A percentile compares a stretch with the other conserved stretches of the same genome.
Conservation (phyloP, 2,888 invertebrate species). For the Lithosia quadra region DNA sequence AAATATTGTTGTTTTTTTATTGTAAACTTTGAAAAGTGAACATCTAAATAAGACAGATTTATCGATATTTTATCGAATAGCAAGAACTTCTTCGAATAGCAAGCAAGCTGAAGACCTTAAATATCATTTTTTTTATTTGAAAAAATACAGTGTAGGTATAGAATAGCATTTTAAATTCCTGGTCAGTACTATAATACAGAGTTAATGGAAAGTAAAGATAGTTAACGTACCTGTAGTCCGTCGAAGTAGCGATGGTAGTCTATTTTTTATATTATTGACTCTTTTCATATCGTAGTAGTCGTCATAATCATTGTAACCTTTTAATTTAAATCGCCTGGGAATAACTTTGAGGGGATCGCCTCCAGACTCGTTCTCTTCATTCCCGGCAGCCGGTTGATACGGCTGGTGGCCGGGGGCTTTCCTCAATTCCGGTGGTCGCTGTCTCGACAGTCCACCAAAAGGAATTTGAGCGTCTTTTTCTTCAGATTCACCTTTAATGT, state of each 20-base stretch:
- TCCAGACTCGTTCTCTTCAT: constrained; percentile 31
- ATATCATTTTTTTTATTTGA: background rate
- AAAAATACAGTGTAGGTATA: background rate
- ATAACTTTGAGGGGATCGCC: constrained; percentile 4
- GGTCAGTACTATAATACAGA: background rate
- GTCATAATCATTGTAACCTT: constrained; percentile 59
- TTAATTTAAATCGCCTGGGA: constrained; percentile 23
- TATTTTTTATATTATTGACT: constrained; percentile 66
- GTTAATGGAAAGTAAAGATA: background rate
- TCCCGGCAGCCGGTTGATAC: background rate
- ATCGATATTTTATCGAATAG: too few species aligned
- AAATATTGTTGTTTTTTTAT: background rate
- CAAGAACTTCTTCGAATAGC: background rate
- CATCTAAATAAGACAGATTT: background rate
- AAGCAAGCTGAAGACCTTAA: too few species aligned
- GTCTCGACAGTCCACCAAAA: constrained; percentile 2
- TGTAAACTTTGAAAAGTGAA: background rate
- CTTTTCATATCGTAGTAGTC: constrained; percentile 76
- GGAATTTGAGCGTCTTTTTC: constrained; percentile 7
- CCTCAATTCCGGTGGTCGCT: constrained; percentile 7
- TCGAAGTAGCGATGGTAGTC: constrained; percentile 61
- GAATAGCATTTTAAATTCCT: too few species aligned
- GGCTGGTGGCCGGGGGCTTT: background rate
- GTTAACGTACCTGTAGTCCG: constrained; percentile 64
- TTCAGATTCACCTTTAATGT: constrained; percentile 10